These are phyloP conservation scores for Epinotia bilunana DNA, from an alignment of 2,888 invertebrate species.

Conservation along the genomic window DNA sequence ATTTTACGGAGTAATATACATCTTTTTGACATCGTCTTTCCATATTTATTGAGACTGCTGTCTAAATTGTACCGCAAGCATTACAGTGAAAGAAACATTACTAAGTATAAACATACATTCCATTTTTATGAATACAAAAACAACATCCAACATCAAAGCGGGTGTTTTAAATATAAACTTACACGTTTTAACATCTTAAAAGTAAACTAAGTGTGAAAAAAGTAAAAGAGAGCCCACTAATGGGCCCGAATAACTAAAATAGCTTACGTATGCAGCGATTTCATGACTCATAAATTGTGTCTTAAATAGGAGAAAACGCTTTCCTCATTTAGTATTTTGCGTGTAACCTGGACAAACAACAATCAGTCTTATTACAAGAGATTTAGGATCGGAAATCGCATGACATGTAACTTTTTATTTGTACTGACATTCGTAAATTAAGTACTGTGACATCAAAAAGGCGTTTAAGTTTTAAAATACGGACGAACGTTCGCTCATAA, in stretches of 20 bases:
- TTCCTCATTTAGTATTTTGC: constrained; percentile 31
- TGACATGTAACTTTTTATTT: constrained; percentile 11
- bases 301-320: constrained; percentile 42
- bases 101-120: background rate
- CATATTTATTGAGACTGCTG: background rate
- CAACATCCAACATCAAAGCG: constrained; percentile 20
- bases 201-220: constrained; percentile 31
- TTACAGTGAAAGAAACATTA: background rate
- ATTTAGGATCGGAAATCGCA: background rate
- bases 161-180: constrained; percentile 8
- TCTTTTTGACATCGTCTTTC: background rate
- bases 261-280: constrained; percentile 43
- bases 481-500: constrained; percentile 38
- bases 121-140: constrained; percentile 7
- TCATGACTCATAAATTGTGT: constrained; percentile 43
- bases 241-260: constrained; percentile 44
- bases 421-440: constrained; percentile 43
- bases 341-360: background rate
- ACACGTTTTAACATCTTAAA: constrained; percentile 30
- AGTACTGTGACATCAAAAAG: constrained; percentile 44
- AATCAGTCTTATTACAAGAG: constrained; percentile 1
- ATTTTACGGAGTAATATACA: background rate
- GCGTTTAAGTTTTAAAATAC: constrained; percentile 45
- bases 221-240: constrained; percentile 34
- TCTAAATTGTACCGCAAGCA: background rate